These are phyloP conservation scores for Lasioglossum zephyrum DNA, from an alignment of 2,888 invertebrate species.

Conservation along the genomic window DNA sequence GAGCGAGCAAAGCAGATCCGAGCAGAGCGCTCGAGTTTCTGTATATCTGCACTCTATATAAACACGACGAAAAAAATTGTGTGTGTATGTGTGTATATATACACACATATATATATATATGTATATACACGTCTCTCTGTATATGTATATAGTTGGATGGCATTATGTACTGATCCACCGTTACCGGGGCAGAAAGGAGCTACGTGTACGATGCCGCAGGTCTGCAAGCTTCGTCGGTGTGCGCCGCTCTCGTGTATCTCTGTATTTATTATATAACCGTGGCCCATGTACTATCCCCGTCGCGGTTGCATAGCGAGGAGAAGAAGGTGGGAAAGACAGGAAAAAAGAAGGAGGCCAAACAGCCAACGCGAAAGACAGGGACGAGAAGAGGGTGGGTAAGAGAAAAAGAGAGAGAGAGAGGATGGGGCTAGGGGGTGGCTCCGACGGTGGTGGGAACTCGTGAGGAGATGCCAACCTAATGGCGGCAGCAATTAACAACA, in stretches of 20 bases:
- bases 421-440: constrained; percentile 26
- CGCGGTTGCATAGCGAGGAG: constrained; percentile 20
- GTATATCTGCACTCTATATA: constrained; percentile 47
- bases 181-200: constrained; percentile 6
- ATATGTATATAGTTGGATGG: constrained; percentile 47
- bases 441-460: constrained; percentile 59
- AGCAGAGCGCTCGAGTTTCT: constrained; percentile 8
- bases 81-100: background rate
- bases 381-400: constrained; percentile 11
- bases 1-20: background rate
- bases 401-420: constrained; percentile 21
- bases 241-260: background rate
- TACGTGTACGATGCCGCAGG: background rate
- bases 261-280: constrained; percentile 52
- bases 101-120: background rate
- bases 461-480: constrained; percentile 83
- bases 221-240: background rate
- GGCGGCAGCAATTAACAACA: constrained; percentile 85
- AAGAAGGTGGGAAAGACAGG: constrained; percentile 54
- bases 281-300: constrained; percentile 32
- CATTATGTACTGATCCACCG: constrained; percentile 53
- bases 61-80: constrained; percentile 43
- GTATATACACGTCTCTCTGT: background rate
- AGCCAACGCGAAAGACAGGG: constrained; percentile 34
- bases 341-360: constrained; percentile 46